A percentile compares a stretch with the other conserved stretches of the same genome.
phyloP scores from a whole-genome alignment of 2,888 invertebrate species.

The Metalampra italica region DNA sequence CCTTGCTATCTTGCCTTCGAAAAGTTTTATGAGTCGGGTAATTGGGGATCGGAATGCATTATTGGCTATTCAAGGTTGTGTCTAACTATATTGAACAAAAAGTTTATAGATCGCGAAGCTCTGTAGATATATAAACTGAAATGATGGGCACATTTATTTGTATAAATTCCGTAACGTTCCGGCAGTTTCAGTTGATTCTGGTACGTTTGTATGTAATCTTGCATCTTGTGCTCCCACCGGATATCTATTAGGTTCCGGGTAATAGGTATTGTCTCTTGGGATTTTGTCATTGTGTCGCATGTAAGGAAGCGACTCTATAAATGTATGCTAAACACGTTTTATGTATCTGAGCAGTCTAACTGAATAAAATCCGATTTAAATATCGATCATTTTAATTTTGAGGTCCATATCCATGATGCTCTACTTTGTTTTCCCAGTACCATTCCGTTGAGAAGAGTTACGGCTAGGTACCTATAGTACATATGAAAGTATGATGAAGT shows the following conservation, averaged over 20 bases:
- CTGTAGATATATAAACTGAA: background rate
- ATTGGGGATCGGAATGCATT: constrained; percentile 61
- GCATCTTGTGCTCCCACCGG: constrained; percentile 2
- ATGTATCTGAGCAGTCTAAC: background rate
- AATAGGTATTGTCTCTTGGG: background rate
- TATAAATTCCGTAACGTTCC: constrained; percentile 3
- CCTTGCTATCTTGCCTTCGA: constrained; percentile 42
- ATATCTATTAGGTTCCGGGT: constrained; percentile 5
- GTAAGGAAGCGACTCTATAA: background rate
- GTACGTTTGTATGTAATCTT: background rate
- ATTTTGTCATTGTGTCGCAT: background rate
- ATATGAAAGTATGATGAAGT: background rate
- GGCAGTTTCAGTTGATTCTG: background rate
- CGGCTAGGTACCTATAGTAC: background rate
- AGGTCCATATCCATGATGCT: background rate
- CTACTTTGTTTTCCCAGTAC: background rate
- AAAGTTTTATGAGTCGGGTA: constrained; percentile 66
- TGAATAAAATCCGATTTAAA: background rate
- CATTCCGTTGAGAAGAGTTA: background rate
- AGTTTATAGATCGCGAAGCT: background rate
- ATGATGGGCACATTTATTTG: too few relatives aligned
- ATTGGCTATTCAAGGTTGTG: constrained; percentile 62
- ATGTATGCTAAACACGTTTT: background rate
- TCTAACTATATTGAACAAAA: background rate
- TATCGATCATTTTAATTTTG: background rate